These are phyloP conservation scores for Eolophus roseicapilla DNA, from an alignment of 2,113 vertebrate species.

Conservation along the genomic window DNA sequence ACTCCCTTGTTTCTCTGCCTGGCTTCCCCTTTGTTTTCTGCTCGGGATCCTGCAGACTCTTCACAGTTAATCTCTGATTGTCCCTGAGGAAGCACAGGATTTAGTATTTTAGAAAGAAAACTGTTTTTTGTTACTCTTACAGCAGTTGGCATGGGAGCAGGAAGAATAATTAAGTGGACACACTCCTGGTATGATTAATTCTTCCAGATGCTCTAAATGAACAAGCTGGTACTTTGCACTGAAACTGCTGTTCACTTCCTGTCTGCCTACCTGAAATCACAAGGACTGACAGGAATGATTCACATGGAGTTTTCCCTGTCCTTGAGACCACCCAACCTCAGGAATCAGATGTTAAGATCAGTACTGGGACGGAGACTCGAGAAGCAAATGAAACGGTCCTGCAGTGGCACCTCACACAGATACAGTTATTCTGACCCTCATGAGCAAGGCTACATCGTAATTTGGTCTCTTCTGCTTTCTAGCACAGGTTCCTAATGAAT, in stretches of 20 bases:
- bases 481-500: accelerated
- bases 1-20: not conserved
- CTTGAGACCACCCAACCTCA: not conserved
- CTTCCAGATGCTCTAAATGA: not conserved
- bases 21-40: not conserved
- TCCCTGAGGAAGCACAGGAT: not conserved
- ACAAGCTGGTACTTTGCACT: not conserved
- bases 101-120: not conserved
- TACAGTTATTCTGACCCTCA: not conserved
- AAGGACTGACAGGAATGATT: not conserved
- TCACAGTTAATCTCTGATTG: not conserved
- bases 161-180: not conserved
- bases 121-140: not conserved
- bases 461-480: not conserved
- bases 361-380: not conserved
- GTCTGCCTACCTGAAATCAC: not conserved
- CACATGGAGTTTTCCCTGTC: not conserved
- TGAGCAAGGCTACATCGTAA: accelerated
- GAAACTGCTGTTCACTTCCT: not conserved
- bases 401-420: not conserved
- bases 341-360: not conserved
- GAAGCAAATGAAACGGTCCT: not conserved
- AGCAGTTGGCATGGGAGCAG: not conserved
- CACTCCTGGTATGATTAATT: not conserved
- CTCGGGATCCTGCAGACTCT: not conserved